phyloP scores from a whole-genome alignment of 2,888 invertebrate species.

The Hesperia comma region DNA sequence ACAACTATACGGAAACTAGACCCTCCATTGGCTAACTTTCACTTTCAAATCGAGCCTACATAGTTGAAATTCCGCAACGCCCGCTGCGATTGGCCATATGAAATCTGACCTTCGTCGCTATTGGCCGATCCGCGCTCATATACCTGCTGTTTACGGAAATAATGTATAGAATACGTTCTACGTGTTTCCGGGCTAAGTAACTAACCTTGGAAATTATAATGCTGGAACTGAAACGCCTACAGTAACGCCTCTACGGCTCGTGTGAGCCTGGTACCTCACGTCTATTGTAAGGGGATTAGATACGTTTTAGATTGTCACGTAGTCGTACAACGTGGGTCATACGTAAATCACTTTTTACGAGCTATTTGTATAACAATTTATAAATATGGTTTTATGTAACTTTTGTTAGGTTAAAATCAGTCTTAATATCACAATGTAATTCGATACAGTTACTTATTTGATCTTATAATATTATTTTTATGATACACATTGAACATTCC shows the following conservation, averaged over 20 bases:
- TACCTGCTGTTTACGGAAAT: constrained; percentile 67
- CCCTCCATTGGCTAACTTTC: constrained; percentile 75
- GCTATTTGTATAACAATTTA: neutral
- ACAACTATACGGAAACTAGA: constrained; percentile 57
- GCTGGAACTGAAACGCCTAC: constrained; percentile 34
- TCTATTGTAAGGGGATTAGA: constrained; percentile 7
- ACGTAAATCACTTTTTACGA: neutral
- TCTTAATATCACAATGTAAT: no score
- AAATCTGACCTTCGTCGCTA: constrained; percentile 72
- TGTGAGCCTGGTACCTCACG: constrained; percentile 13
- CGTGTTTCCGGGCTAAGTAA: constrained; percentile 46
- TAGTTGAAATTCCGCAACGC: constrained; percentile 71
- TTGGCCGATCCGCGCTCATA: constrained; percentile 64
- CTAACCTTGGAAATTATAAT: constrained; percentile 37
- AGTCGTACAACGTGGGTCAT: neutral
- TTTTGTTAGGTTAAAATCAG: no score
- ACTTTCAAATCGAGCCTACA: constrained; percentile 77
- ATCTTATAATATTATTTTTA: no score
- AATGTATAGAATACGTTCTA: constrained; percentile 53
- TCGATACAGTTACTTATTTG: no score
- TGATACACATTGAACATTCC: no score
- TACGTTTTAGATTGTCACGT: constrained; percentile 6
- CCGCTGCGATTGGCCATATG: constrained; percentile 64
- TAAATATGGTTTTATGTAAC: no score
- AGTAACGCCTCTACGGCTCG: constrained; percentile 26